A percentile compares a stretch with the other conserved stretches of the same genome.
These are phyloP conservation scores for Argynnis bischoffii DNA, from an alignment of 2,888 invertebrate genomes.

Conservation along the genomic window DNA sequence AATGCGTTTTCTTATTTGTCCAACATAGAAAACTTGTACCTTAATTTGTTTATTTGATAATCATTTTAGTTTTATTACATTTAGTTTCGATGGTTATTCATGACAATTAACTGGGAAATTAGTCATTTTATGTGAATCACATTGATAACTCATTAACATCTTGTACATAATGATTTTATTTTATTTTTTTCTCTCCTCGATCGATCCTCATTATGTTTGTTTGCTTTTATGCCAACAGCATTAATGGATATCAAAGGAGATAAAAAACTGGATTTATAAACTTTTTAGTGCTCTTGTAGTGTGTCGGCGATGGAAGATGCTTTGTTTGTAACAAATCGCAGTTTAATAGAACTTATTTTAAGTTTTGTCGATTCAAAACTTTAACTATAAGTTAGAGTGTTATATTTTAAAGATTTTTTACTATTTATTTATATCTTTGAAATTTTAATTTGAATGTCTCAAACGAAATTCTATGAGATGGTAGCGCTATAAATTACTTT, in stretches of 20 bases:
- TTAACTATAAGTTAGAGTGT: slow-evolving; percentile 81
- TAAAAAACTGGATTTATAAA: slow-evolving; percentile 45
- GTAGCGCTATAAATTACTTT: slow-evolving; percentile 58
- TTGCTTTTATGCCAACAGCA: slow-evolving; percentile 71
- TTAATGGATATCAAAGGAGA: slow-evolving; percentile 65
- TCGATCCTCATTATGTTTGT: slow-evolving; percentile 73
- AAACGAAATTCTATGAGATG: slow-evolving; percentile 55
- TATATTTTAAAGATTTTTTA: slow-evolving; percentile 66
- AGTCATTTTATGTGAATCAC: slow-evolving; percentile 53
- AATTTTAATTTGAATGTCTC: slow-evolving; percentile 64
- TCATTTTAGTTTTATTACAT: slow-evolving; percentile 66
- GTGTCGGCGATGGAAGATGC: slow-evolving; percentile 43
- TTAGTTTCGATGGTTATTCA: slow-evolving; percentile 77
- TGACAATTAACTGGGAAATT: slow-evolving; percentile 65
- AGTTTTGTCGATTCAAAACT: slow-evolving; percentile 81
- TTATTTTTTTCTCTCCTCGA: slow-evolving; percentile 62
- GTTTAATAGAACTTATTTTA: slow-evolving; percentile 78
- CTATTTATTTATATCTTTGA: slow-evolving; percentile 73
- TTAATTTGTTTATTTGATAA: slow-evolving; percentile 75
- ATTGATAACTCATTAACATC: slow-evolving; percentile 46
- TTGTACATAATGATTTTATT: slow-evolving; percentile 64
- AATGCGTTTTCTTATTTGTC: slow-evolving; percentile 71
- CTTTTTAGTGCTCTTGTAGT: slow-evolving; percentile 43
- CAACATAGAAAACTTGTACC: slow-evolving; percentile 76
- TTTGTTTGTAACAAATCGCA: slow-evolving; percentile 54